Percentiles rank a stretch among this genome's conserved stretches.
Conservation (phyloP, 2,888 invertebrate genomes). For the Oeneis ivallda region DNA sequence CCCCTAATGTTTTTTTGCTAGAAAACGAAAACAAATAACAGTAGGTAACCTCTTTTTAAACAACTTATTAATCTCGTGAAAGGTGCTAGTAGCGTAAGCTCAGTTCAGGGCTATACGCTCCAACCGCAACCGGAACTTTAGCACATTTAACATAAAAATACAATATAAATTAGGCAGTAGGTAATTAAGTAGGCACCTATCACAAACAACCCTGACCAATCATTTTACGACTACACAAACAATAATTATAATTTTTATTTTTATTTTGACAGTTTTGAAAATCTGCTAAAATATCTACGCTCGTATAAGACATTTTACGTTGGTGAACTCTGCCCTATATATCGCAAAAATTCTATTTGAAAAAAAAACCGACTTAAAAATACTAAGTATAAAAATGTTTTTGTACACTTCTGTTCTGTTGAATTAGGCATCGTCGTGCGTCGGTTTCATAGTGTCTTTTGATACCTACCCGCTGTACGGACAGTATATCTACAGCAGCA, state of each 20-base stretch:
- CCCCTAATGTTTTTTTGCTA: neutral
- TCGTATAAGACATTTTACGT: too few species aligned
- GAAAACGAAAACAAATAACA: neutral
- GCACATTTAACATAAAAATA: constrained; percentile 3
- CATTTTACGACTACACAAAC: neutral
- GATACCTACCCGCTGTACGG: too few species aligned
- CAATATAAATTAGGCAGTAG: neutral
- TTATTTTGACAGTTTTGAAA: too few species aligned
- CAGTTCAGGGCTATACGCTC: constrained; percentile 30
- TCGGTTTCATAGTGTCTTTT: neutral
- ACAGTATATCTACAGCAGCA: too few species aligned
- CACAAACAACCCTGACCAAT: constrained; percentile 1
- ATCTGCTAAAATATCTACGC: too few species aligned
- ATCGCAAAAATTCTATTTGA: too few species aligned
- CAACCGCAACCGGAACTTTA: constrained; percentile 21
- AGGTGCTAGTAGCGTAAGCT: constrained; percentile 29
- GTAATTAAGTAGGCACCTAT: neutral
- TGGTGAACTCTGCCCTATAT: too few species aligned
- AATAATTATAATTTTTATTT: too few species aligned
- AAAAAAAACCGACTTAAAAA: too few species aligned
- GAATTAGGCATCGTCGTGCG: too few species aligned
- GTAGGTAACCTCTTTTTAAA: neutral
- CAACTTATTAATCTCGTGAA: constrained; percentile 30
- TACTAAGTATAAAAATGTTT: too few species aligned
- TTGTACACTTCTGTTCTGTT: too few species aligned